A percentile compares a stretch with the other conserved stretches of the same genome.
Conservation (phyloP, 2,113 vertebrate genomes). For the Stercorarius parasiticus region DNA sequence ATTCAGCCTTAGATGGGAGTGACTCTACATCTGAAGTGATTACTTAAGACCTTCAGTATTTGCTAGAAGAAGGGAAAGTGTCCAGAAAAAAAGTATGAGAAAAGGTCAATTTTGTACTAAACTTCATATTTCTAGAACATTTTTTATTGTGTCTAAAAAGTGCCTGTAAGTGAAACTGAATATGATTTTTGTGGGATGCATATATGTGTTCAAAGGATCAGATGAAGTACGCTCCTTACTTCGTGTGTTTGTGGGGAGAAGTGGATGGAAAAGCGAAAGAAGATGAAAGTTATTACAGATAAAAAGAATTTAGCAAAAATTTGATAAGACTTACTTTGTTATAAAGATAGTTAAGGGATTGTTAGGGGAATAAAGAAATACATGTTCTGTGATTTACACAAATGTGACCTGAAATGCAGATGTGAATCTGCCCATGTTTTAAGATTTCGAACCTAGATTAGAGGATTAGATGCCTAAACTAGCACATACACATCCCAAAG, state of each 20-base stretch:
- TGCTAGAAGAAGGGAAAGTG: background rate
- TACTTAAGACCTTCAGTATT: background rate
- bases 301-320: background rate
- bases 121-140: background rate
- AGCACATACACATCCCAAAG: background rate
- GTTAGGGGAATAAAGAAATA: background rate
- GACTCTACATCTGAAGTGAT: background rate
- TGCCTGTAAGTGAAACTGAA: background rate
- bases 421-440: background rate
- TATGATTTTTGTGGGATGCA: background rate
- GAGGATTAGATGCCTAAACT: background rate
- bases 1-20: background rate
- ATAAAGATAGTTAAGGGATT: background rate
- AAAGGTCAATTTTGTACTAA: background rate
- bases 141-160: background rate
- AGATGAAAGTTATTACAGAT: background rate
- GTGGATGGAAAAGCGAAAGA: background rate
- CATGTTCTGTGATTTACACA: background rate
- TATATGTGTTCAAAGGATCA: background rate
- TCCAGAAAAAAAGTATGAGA: background rate
- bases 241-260: background rate
- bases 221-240: fast-evolving
- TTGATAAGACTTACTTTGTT: background rate
- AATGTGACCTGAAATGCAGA: background rate
- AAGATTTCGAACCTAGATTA: background rate